Conservation (phyloP, 2,113 vertebrate species). For the Zapus hudsonius region DNA sequence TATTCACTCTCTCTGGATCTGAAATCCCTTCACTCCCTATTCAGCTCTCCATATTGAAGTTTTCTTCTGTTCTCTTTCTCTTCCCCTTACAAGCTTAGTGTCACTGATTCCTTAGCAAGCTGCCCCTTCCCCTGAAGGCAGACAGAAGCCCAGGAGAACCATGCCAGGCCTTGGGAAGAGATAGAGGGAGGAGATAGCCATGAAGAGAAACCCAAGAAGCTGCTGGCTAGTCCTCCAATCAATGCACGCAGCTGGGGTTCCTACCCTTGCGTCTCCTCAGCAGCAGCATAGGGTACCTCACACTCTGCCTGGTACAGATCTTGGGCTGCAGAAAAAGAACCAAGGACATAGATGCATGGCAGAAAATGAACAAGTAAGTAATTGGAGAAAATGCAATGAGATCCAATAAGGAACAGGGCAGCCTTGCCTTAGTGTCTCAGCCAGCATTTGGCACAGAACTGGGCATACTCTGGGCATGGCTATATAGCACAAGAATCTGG, state of each 20-base stretch:
- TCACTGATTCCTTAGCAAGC: background rate
- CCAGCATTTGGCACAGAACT: background rate
- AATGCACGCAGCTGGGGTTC: background rate
- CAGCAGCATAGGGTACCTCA: accelerated
- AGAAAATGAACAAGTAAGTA: accelerated
- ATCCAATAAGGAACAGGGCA: too few relatives aligned
- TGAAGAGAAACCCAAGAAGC: accelerated
- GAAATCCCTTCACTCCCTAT: background rate
- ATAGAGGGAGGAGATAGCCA: accelerated
- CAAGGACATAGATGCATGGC: accelerated
- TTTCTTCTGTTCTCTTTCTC: accelerated
- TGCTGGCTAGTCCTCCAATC: accelerated
- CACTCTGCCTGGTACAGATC: accelerated
- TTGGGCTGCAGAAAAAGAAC: background rate
- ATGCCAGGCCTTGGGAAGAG: background rate
- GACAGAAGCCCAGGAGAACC: background rate
- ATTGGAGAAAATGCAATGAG: too few relatives aligned
- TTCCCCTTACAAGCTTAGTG: background rate
- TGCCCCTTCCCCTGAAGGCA: too few relatives aligned
- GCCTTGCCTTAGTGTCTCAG: background rate
- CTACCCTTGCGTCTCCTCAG: background rate
- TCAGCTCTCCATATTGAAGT: background rate
- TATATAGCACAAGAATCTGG: accelerated
- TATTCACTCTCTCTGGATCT: background rate
- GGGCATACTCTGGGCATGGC: too few relatives aligned